Evolutionary conservation across 2,113 vertebrate genomes (phyloP), one percentile per base, ranked within the genome.

Genomic region (Aphyosemion australe): DNA sequence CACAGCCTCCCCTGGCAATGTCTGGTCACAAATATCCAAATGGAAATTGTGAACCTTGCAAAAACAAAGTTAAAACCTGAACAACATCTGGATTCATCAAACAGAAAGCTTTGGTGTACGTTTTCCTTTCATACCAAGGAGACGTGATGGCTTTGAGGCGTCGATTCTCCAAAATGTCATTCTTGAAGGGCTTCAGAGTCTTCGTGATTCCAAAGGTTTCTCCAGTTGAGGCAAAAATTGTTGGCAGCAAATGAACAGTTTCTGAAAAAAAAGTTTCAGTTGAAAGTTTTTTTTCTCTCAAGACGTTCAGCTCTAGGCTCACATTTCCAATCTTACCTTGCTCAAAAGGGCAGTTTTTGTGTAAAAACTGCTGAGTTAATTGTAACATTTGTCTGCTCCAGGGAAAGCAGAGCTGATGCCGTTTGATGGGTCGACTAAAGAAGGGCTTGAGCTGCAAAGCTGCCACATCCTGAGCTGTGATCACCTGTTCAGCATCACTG

Each of bases 201-300:
- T 88, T 91, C 1, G 83, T 86, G 73, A 94, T 84, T 0, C 93
- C 93, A 59, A 91, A 94, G 12, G 4, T 83, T 76, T 93, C 93
- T 49, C 93, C 93, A 13, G 88, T 92, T 18, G 92, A 92, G 3
- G 90, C 92, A 49, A 73, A 94, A 1, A 93, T 54, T 15, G 88
- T 88, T 15, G 90, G 84, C 50, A 94, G 82, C 65, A 94, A 65
- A 60, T 55, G 62, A 7, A 75, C 58, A 0, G 86, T 91, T 76
- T 93, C 93, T 94, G 59, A 52, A 62, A 13, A 37, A n/a, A 37
- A 1, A 37, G 34, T 37, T 37, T 26, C 26, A 26, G 26, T 26
- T 26, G 26, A 26, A 26, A 26, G 26, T 26, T 2, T 26, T 26
- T 26, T 26, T 26, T 26, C 26, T 26, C 15, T 7, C 39, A 8